Conservation (phyloP, 2,113 vertebrate species). For the Epinephelus cyanopodus region DNA sequence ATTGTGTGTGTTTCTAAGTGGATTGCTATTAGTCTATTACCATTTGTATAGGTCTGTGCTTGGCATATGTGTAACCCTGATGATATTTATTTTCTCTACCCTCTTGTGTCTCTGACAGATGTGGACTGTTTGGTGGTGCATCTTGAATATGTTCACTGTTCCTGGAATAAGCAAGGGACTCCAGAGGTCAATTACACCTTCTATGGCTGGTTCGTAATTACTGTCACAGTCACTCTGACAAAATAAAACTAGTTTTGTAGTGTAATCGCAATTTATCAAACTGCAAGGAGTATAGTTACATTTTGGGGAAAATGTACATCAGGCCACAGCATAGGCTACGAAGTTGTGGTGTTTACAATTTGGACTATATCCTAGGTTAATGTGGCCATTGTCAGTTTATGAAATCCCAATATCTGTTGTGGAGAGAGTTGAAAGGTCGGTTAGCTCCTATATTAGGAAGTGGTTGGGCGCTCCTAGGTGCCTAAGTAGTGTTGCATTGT, state of each 20-base stretch:
- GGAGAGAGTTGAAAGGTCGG: no score
- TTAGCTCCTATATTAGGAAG: no score
- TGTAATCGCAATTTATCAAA: not conserved
- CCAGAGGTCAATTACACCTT: slow-evolving; percentile 69
- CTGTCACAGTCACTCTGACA: not conserved
- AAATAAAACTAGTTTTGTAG: not conserved
- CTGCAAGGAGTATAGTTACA: not conserved
- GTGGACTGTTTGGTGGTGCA: slow-evolving; percentile 62
- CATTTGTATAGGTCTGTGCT: not conserved
- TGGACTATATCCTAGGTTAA: no score
- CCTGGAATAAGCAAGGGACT: slow-evolving; percentile 46
- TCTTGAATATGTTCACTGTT: slow-evolving; percentile 57
- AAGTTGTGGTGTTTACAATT: no score
- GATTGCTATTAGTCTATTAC: not conserved
- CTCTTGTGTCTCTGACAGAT: slow-evolving; percentile 53
- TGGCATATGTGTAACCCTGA: not conserved
- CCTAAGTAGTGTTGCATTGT: no score
- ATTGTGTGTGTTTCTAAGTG: not conserved
- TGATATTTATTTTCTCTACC: not conserved
- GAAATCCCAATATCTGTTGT: no score
- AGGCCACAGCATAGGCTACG: no score
- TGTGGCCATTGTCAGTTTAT: no score
- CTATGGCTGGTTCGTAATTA: slow-evolving; percentile 45
- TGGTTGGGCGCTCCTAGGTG: no score
- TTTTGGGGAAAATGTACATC: no score